phyloP scores from a whole-genome alignment of 2,797 vertebrate genomes.

The Hydrophis major region DNA sequence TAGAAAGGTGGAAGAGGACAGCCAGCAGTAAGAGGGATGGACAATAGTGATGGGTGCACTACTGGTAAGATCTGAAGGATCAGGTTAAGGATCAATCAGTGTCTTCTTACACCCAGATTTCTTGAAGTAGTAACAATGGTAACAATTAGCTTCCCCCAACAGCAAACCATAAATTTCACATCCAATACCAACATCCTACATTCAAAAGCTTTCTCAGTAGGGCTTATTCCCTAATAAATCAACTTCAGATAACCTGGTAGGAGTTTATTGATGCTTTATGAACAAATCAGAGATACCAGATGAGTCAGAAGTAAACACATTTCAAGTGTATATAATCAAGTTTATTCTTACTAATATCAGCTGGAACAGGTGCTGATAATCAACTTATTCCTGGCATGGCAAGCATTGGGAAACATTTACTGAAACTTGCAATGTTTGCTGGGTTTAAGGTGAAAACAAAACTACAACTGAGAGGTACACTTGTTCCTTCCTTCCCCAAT shows the following conservation, averaged over 20 bases:
- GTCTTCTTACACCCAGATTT: neutral
- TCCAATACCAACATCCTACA: neutral
- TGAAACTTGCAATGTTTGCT: neutral
- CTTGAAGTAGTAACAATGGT: neutral
- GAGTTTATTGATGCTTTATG: neutral
- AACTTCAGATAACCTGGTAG: neutral
- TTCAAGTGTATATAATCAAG: neutral
- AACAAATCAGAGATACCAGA: neutral
- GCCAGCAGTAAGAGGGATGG: neutral
- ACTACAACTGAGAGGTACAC: neutral
- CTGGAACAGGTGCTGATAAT: neutral
- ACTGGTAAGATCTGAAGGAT: neutral
- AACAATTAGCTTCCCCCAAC: neutral
- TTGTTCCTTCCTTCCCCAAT: neutral
- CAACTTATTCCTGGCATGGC: neutral
- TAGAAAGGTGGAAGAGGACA: neutral
- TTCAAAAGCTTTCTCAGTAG: neutral
- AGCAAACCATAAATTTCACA: neutral
- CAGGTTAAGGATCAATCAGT: neutral
- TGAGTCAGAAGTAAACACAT: neutral
- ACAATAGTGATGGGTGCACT: neutral
- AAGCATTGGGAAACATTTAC: neutral
- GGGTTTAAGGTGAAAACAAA: neutral
- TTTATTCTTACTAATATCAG: neutral
- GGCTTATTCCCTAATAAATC: neutral